These are phyloP conservation scores for Calycopis cecrops DNA, from an alignment of 1,140 invertebrate species.

Conservation along the genomic window DNA sequence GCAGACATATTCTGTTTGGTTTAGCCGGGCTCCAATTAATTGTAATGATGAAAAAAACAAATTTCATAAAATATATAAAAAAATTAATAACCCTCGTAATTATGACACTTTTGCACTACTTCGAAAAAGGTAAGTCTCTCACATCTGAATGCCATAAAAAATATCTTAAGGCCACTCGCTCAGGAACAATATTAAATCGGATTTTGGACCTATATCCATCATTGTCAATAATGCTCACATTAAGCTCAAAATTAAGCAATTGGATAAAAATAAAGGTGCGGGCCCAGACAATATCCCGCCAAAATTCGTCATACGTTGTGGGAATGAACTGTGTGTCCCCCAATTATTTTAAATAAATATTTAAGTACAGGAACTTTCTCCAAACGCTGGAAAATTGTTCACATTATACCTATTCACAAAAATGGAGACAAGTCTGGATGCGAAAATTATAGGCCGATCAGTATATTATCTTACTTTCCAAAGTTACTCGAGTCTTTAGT, in stretches of 20 bases:
- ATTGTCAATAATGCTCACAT: background rate
- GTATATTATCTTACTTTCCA: constrained; percentile 22
- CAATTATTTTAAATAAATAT: constrained; percentile 22
- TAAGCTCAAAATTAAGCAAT: constrained; percentile 8
- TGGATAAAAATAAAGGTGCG: constrained; percentile 9
- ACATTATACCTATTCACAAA: constrained; percentile 22
- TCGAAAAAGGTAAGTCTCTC: constrained; percentile 6
- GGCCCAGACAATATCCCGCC: constrained; percentile 21
- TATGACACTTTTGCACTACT: constrained; percentile 16
- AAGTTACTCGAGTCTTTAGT: constrained; percentile 19
- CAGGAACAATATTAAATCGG: background rate
- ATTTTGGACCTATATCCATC: constrained; percentile 16
- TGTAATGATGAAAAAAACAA: constrained; percentile 16
- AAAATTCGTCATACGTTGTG: constrained; percentile 18
- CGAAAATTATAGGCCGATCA: constrained; percentile 23
- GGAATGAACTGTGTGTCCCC: constrained; percentile 4
- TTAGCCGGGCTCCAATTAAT: constrained; percentile 10
- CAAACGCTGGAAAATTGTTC: constrained; percentile 19
- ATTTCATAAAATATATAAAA: no score
- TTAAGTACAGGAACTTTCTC: constrained; percentile 17
- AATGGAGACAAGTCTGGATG: constrained; percentile 17
- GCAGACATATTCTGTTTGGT: constrained; percentile 14
- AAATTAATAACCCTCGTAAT: constrained; percentile 18
- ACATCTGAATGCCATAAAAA: constrained; percentile 9
- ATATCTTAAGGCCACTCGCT: constrained; percentile 3